These are phyloP conservation scores for Autographa gamma DNA, from an alignment of 2,888 invertebrate species.

Conservation along the genomic window DNA sequence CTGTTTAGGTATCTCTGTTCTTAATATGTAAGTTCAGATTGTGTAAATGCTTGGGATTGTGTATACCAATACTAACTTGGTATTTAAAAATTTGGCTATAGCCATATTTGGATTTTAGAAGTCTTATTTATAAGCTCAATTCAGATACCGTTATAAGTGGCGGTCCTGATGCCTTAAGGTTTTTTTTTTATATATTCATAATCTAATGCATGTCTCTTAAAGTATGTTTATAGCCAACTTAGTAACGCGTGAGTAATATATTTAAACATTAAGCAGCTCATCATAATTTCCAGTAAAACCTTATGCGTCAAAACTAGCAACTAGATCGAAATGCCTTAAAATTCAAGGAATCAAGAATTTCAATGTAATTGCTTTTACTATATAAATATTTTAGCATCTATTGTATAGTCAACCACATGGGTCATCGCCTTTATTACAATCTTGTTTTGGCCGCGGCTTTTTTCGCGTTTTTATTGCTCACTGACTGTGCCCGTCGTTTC, in stretches of 20 bases:
- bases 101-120: neutral
- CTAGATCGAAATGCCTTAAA: neutral
- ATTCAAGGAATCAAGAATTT: neutral
- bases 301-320: neutral
- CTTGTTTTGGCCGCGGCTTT: neutral
- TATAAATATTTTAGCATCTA: neutral
- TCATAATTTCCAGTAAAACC: neutral
- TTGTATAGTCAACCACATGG: neutral
- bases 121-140: neutral
- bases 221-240: no score
- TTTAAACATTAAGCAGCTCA: neutral
- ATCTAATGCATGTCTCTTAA: no score
- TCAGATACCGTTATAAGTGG: neutral
- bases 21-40: neutral
- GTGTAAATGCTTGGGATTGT: no score
- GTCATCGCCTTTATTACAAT: no score
- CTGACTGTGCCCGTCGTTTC: no score
- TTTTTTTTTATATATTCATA: no score
- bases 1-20: neutral
- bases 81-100: neutral
- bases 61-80: no score
- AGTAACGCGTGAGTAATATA: neutral
- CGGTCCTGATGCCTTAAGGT: no score
- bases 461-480: no score
- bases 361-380: neutral